A percentile compares a stretch with the other conserved stretches of the same genome.
These are phyloP conservation scores for Pelagia noctiluca DNA, from an alignment of 30 jellyfish, hydroid and myxozoan genomes.

Conservation along the genomic window DNA sequence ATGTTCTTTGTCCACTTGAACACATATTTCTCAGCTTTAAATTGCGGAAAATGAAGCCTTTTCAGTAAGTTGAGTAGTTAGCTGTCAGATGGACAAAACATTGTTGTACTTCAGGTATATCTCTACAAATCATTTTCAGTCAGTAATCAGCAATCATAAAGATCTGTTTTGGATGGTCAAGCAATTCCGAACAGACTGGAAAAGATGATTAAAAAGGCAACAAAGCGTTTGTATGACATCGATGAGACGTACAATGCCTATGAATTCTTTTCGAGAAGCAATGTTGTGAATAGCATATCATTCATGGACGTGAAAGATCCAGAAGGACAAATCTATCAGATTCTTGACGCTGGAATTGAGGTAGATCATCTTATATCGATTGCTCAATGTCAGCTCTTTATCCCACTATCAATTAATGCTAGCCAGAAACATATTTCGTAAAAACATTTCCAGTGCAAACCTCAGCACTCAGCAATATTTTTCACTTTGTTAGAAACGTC, in stretches of 20 bases:
- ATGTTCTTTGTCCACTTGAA: no score
- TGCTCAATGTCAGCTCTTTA: not conserved
- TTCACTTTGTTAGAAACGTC: no score
- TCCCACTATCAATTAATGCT: no score
- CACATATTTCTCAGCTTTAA: no score
- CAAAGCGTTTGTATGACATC: conserved; percentile 33
- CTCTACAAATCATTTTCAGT: not conserved
- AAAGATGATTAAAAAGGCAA: conserved; percentile 28
- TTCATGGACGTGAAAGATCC: conserved; percentile 40
- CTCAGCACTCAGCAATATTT: no score
- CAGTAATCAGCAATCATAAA: not conserved
- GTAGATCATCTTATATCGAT: not conserved
- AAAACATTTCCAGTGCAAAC: no score
- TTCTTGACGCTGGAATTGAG: conserved; percentile 33
- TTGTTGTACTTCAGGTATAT: not conserved
- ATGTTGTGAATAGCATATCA: conserved; percentile 13
- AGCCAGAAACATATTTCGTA: no score
- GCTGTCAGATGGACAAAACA: conserved; percentile 3
- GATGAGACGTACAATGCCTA: conserved; percentile 13
- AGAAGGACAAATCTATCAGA: conserved; percentile 28
- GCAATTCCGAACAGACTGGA: conserved; percentile 37
- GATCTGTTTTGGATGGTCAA: conserved; percentile 28
- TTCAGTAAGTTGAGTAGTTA: not conserved
- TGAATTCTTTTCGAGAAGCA: conserved; percentile 19
- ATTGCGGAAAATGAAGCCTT: no score